phyloP scores from a whole-genome alignment of 53 echinoderm and acorn worm species.

The Pentamera pediparva region DNA sequence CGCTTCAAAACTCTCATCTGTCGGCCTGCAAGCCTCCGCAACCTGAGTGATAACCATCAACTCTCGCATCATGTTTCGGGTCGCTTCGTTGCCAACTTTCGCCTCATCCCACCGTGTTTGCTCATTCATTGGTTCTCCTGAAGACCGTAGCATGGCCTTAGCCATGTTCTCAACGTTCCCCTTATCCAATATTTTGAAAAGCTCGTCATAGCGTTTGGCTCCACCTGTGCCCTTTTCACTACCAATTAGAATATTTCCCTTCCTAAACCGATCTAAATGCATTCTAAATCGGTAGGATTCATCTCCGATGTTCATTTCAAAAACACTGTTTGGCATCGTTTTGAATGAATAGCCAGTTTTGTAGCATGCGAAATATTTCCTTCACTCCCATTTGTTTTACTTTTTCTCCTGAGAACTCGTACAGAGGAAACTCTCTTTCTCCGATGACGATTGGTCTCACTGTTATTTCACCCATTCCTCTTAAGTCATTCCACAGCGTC shows the following conservation, averaged over 20 bases:
- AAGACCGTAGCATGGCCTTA: conserved; percentile 13
- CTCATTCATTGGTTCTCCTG: conserved; percentile 9
- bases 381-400: conserved; percentile 26
- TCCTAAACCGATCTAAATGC: neutral
- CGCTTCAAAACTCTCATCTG: conserved; percentile 2
- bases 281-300: neutral
- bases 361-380: conserved; percentile 26
- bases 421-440: neutral
- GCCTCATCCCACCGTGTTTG: conserved; percentile 9
- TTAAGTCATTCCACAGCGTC: neutral
- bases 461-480: neutral
- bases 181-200: neutral
- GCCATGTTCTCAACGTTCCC: neutral
- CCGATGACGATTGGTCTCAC: neutral
- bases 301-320: neutral
- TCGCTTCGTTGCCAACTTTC: neutral
- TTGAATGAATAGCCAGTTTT: conserved; percentile 7
- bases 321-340: neutral
- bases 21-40: conserved; percentile 24
- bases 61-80: conserved; percentile 10
- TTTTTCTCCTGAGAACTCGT: conserved; percentile 12
- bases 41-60: conserved; percentile 22
- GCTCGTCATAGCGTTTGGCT: neutral
- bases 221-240: neutral
- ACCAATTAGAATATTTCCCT: neutral